Evolutionary conservation across 2,797 vertebrate genomes (phyloP).

Genomic region (Clarias fuscus): DNA sequence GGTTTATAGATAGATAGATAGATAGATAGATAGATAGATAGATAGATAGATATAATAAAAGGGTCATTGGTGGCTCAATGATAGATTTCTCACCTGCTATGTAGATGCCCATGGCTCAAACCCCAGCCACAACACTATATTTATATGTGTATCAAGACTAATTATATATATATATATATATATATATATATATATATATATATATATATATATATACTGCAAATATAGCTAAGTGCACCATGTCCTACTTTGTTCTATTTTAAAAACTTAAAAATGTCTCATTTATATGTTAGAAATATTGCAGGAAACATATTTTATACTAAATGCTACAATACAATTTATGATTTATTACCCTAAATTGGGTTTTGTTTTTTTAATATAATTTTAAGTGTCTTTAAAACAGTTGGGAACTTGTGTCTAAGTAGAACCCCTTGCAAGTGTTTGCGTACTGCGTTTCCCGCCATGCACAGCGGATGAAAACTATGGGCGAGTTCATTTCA

Average conservation of each 20-base stretch:
- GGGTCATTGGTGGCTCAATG: no score
- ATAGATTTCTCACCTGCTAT: no score
- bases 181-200: no score
- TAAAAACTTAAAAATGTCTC: no score
- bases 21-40: no score
- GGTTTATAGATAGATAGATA: no score
- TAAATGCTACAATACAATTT: not conserved
- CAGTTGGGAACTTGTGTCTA: not conserved
- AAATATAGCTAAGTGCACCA: not conserved
- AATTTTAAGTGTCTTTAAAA: not conserved
- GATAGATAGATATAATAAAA: no score
- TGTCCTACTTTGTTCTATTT: not conserved
- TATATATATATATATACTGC: no score
- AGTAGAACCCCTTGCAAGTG: not conserved
- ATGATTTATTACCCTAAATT: not conserved
- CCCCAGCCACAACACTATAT: no score
- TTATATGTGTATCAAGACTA: no score
- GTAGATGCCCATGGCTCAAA: no score
- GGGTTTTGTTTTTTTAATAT: not conserved
- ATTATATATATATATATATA: no score
- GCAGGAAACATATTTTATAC: not conserved
- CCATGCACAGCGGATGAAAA: slow-evolving; percentile 40
- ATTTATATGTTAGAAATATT: not conserved
- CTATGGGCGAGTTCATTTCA: slow-evolving; percentile 39
- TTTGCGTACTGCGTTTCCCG: slow-evolving; percentile 48